Percentiles rank a stretch among this genome's conserved stretches.
Conservation (phyloP, 2,888 invertebrate genomes). For the Eupithecia tripunctaria region DNA sequence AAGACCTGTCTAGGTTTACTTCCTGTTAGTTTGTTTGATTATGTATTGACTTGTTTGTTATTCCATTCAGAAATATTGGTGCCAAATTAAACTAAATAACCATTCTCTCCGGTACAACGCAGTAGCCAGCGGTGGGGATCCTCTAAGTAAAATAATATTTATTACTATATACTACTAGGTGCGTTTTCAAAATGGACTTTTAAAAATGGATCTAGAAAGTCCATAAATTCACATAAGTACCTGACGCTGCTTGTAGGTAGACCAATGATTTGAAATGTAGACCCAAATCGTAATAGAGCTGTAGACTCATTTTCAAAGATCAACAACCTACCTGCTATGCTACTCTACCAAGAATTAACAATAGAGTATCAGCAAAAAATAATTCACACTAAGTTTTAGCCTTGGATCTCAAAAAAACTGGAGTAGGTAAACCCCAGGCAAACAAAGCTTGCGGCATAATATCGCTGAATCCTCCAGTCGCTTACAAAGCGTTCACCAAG, state of each 20-base stretch:
- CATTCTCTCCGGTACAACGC: no score
- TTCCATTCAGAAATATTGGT: neutral
- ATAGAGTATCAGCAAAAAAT: constrained; percentile 52
- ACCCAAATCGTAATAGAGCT: no score
- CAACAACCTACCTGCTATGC: constrained; percentile 32
- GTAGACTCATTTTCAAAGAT: constrained; percentile 17
- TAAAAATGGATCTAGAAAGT: no score
- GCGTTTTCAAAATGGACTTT: no score
- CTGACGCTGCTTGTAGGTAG: no score
- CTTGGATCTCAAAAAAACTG: constrained; percentile 73
- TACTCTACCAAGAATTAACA: constrained; percentile 47
- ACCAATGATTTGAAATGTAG: no score
- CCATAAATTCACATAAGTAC: no score
- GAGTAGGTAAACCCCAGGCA: constrained; percentile 68
- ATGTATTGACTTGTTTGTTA: neutral
- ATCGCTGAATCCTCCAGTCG: constrained; percentile 58
- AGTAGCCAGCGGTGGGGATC: no score
- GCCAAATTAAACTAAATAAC: neutral
- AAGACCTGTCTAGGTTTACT: neutral
- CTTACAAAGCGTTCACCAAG: constrained; percentile 56
- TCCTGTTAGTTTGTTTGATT: neutral
- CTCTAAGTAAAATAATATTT: no score
- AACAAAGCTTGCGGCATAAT: constrained; percentile 65
- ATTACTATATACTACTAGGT: no score
- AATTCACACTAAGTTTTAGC: constrained; percentile 52